These are phyloP conservation scores for Peromyscus maniculatus DNA, from an alignment of 2,113 vertebrate species.

Conservation along the genomic window DNA sequence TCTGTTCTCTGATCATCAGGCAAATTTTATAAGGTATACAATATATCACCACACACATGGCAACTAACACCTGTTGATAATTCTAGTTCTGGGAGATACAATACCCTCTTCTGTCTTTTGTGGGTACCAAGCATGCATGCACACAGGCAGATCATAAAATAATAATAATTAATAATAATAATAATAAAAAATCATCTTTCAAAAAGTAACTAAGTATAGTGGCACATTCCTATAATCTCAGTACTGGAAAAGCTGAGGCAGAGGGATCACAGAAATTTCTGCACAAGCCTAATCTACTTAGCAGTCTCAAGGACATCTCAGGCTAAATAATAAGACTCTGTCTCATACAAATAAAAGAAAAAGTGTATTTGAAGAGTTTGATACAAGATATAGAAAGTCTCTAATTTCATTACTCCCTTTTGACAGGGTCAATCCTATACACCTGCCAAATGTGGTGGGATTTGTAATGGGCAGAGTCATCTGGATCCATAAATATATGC, in stretches of 20 bases:
- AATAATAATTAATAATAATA: no score
- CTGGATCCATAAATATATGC: background rate
- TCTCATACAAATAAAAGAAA: background rate
- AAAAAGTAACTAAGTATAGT: background rate
- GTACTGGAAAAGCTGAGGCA: background rate
- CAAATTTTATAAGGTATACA: no score
- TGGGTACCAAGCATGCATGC: background rate
- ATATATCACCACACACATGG: no score
- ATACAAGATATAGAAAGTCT: background rate
- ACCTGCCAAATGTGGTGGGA: background rate
- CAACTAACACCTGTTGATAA: background rate
- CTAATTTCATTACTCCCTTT: conserved; percentile 39
- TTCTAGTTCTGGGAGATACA: background rate
- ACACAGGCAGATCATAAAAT: background rate
- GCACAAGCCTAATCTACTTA: background rate
- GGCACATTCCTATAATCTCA: background rate
- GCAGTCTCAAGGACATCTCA: background rate
- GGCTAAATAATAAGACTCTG: background rate
- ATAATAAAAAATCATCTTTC: background rate
- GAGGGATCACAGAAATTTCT: background rate
- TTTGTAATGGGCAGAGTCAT: background rate
- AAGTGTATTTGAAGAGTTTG: background rate
- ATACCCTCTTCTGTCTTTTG: background rate
- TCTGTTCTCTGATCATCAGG: no score
- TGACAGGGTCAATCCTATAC: background rate